Base-by-base conservation (phyloP, 2,797 vertebrate species). In the Eurystomus glaucurus region DNA sequence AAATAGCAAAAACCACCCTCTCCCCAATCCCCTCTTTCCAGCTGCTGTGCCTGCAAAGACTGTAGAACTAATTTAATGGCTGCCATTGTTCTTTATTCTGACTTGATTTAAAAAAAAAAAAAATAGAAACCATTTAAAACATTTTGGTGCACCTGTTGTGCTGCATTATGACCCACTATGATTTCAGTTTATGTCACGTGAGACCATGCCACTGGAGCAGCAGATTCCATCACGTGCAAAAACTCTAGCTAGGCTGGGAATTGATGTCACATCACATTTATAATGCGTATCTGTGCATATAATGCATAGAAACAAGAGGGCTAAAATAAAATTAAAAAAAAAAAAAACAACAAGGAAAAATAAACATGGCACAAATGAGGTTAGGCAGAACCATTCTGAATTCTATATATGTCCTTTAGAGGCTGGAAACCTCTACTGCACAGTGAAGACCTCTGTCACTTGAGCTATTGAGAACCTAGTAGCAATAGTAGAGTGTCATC, bases 81-180 rank as follows among this genome's bases (percentile, higher is more conserved):
- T 95, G 94, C 65, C 39, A 58, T 58, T 98, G 96, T 95, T 98
- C 93, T 97, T 97, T 95, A 97, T 97, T 97, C 90, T 97, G 96
- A 96, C 77, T 95, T 91, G 77, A 93, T 95, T 37, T 12, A 23
- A 39, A 17, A 18, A 97, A 96, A 88, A 60, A 61, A 25, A 78
- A 18, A 96, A 97, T 71, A 95, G 65, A 93, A 95, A 96, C n/a
- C 48, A 82, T 94, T 98, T 95, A 95, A 96, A 98, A 97, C 55
- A 90, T 97, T 93, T 95, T 90, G 51, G 75, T 96, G 91, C 89
- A 98, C 98, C 97, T 98, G 96, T 98, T 98, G 95, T 97, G 93
- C 14, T 46, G 81, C 82, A 82, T 94, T 97, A 83, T 92, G 97
- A 95, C 94, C 74, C 75, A 55, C 89, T 85, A 80, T 55, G 88